phyloP scores from a whole-genome alignment of 2,113 vertebrate species.

The Eidolon helvum region DNA sequence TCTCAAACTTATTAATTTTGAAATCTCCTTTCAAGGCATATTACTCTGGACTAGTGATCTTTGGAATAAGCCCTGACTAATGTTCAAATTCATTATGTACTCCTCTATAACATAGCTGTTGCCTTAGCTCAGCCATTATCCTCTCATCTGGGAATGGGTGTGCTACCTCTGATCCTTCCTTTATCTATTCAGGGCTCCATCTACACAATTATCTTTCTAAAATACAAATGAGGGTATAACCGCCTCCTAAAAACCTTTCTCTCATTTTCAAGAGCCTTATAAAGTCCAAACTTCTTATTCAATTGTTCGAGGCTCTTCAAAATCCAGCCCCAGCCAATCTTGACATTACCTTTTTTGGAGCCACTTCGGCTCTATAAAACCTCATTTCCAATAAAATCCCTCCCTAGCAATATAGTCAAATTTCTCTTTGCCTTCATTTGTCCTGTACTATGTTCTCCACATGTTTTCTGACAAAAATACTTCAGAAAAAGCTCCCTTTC shows the following conservation, averaged over 20 bases:
- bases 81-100: neutral
- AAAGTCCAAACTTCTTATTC: neutral
- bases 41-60: neutral
- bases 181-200: neutral
- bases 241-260: neutral
- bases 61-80: neutral
- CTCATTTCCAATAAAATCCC: neutral
- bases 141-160: neutral
- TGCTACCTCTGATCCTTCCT: neutral
- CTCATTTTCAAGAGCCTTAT: neutral
- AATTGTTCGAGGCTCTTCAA: neutral
- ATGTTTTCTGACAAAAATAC: constrained; percentile 9
- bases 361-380: neutral
- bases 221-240: neutral
- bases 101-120: neutral
- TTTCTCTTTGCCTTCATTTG: neutral
- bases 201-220: neutral
- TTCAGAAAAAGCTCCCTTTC: neutral
- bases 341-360: neutral
- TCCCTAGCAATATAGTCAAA: neutral
- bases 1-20: neutral
- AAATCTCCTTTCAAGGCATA: neutral
- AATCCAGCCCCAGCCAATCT: neutral
- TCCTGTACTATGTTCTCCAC: neutral
- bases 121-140: neutral